phyloP scores from a whole-genome alignment of 1,140 invertebrate genomes.

The Papilio polyxenes region DNA sequence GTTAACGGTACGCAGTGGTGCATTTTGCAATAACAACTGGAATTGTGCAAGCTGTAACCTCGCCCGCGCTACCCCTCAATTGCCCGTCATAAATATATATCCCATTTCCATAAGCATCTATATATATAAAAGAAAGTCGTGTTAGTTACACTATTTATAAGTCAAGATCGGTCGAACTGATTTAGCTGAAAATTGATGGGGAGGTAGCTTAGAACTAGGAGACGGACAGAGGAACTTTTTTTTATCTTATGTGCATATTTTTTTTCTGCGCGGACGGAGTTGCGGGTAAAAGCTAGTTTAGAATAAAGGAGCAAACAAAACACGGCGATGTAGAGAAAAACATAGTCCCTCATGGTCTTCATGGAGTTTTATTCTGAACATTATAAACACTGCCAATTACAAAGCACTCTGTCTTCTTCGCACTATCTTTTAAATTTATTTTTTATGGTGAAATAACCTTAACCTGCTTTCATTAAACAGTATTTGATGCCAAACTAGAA shows the following conservation, averaged over 20 bases:
- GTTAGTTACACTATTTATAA: too few species aligned
- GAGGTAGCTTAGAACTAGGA: too few species aligned
- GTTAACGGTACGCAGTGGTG: constrained; percentile 45
- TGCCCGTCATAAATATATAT: background rate
- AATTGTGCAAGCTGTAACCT: constrained; percentile 46
- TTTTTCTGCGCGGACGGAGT: background rate
- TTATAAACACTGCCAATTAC: background rate
- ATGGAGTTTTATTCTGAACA: too few species aligned
- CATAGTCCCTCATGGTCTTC: too few species aligned
- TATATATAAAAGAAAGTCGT: too few species aligned
- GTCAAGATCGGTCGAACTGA: too few species aligned
- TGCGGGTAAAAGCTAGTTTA: background rate
- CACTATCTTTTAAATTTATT: background rate
- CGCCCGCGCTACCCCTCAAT: background rate
- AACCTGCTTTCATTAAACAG: background rate
- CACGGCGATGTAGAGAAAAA: too few species aligned
- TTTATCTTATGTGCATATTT: background rate
- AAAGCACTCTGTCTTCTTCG: background rate
- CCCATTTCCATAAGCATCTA: background rate
- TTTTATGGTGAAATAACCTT: background rate
- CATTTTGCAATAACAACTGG: constrained; percentile 50
- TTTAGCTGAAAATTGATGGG: too few species aligned
- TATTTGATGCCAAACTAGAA: constrained; percentile 1
- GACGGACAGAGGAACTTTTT: too few species aligned
- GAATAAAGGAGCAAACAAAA: too few species aligned